Base-by-base conservation (phyloP, 1,140 invertebrate species). In the Camponotus floridanus region DNA sequence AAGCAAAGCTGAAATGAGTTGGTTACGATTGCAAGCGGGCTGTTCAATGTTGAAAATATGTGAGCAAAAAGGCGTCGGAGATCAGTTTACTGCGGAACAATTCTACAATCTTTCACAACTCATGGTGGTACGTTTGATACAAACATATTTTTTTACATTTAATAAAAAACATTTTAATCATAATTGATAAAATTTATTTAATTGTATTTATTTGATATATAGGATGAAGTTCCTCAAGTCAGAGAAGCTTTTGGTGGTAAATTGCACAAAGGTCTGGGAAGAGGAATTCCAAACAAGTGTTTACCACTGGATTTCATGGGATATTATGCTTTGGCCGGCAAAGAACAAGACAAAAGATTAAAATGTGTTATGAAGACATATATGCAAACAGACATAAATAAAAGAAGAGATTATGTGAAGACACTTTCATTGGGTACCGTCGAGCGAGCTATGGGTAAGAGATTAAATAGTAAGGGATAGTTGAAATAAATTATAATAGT, bases 271-370 rank as follows among this genome's bases (percentile, higher is more conserved):
- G 98, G 98, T 68, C 95, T 98, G 39, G 95, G 96, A 8, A 96
- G 97, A 94, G 97, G 98, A 88, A 97, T 98, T 88, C 98, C 98
- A 31, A 97, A 98, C 89, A 98, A 98, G 94, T 98, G 98, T 94
- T 95, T 99, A 67, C 99, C 99, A 2, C 94, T 99, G 73, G 98
- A 99, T 95, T 99, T 99, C 95, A 99, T 99, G 98, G 98, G 98
- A 42, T 98, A 98, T 94, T 99, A 99, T 94, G 97, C 97, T 11
- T 95, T 99, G 36, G 98, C 96, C 39, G 98, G 98, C 11, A 96
- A 97, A 86, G 98, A 99, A 95, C 96, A 97, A 33, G 97, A 98
- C 83, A 97, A 97, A 88, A 96, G 97, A 88, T 94, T 98, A 55
- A 96, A 96, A 84, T 92, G 92, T n/a, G 92, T 96, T 51, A 95